Conservation (phyloP, 2,113 vertebrate species). For the Pituophis catenifer region DNA sequence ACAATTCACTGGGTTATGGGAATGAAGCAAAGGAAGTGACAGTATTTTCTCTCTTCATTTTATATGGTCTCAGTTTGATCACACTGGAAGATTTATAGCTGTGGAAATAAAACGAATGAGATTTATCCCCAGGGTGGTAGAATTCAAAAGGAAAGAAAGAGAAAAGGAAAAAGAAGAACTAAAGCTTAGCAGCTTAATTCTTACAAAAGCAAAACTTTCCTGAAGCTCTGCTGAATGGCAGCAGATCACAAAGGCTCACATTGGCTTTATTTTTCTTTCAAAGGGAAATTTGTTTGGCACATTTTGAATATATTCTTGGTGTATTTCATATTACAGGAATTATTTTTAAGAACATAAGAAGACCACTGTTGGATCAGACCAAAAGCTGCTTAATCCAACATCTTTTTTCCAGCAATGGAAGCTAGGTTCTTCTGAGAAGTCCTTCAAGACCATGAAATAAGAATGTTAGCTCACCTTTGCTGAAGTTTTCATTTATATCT, state of each 20-base stretch:
- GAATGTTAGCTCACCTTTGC: background rate
- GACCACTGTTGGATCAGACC: background rate
- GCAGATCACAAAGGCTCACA: conserved; percentile 39
- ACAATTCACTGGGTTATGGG: conserved; percentile 4
- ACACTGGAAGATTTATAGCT: conserved; percentile 25
- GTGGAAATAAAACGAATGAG: conserved; percentile 8
- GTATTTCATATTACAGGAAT: conserved; percentile 39
- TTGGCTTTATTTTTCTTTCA: conserved; percentile 9
- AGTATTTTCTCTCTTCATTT: background rate
- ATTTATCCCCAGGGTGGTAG: conserved; percentile 23
- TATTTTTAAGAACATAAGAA: conserved; percentile 2
- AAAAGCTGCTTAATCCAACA: background rate
- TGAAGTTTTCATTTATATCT: background rate
- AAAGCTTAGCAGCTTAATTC: conserved; percentile 17
- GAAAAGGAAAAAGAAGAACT: background rate
- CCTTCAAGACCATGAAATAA: background rate
- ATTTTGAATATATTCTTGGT: conserved; percentile 37
- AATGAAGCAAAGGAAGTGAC: conserved; percentile 18
- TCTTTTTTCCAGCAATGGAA: background rate
- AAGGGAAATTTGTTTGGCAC: conserved; percentile 31
- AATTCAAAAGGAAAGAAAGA: conserved; percentile 19
- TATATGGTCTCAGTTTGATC: conserved; percentile 14
- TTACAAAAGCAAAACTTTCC: conserved; percentile 33
- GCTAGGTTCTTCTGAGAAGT: background rate
- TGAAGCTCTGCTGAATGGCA: conserved; percentile 19